A percentile compares a stretch with the other conserved stretches of the same genome.
These are phyloP conservation scores for Agrotis puta DNA, from an alignment of 2,888 invertebrate genomes.

Conservation along the genomic window DNA sequence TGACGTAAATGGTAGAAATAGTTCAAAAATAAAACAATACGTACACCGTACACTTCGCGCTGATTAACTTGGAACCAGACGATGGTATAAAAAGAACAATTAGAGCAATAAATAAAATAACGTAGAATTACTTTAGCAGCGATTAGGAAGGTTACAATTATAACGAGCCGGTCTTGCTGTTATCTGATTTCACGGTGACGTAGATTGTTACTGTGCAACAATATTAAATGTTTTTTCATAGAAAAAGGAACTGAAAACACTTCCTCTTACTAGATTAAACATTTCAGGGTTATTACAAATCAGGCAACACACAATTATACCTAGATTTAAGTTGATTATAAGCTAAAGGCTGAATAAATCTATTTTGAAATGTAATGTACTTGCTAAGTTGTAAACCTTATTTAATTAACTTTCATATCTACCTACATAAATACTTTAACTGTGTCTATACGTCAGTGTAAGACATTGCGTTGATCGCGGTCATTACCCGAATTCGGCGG, in stretches of 20 bases:
- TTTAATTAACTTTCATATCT: no score
- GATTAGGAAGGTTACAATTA: conserved; percentile 38
- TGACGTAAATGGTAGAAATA: conserved; percentile 19
- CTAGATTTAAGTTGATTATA: no score
- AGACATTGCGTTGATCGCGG: conserved; percentile 59
- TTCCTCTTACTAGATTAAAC: not conserved
- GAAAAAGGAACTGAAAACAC: not conserved
- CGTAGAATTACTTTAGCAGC: not conserved
- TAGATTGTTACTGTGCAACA: conserved; percentile 1
- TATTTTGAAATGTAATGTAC: not conserved
- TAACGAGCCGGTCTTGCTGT: conserved; percentile 10
- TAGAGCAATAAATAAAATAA: conserved; percentile 41
- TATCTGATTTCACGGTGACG: conserved; percentile 43
- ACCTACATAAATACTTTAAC: not conserved
- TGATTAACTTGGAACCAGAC: conserved; percentile 27
- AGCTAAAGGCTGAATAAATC: no score
- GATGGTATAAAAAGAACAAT: conserved; percentile 36
- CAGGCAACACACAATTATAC: no score
- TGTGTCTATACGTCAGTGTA: not conserved
- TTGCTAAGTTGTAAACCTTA: not conserved
- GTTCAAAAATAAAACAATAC: conserved; percentile 41
- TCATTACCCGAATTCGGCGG: conserved; percentile 77
- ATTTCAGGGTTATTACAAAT: not conserved
- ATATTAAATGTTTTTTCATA: not conserved
- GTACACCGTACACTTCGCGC: conserved; percentile 14